Evolutionary conservation across 2,113 vertebrate genomes (phyloP).

Genomic region (Gopherus flavomarginatus): DNA sequence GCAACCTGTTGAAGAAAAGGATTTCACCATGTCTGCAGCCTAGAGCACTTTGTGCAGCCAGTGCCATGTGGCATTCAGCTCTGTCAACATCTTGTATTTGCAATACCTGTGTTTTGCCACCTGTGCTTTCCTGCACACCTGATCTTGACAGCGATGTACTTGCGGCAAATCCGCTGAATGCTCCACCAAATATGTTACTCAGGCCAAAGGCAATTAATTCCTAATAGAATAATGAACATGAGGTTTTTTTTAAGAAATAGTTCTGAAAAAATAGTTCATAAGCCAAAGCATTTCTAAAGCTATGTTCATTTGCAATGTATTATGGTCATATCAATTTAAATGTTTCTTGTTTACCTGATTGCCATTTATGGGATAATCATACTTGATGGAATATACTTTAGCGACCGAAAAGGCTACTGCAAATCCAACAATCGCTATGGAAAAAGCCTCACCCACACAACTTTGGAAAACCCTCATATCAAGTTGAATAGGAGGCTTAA

Average conservation of each 20-base stretch:
- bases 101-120: slow-evolving; percentile 95
- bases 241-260: background rate
- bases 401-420: slow-evolving; percentile 93
- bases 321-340: background rate
- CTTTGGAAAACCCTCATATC: slow-evolving; percentile 78
- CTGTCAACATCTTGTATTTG: background rate
- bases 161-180: slow-evolving; percentile 90
- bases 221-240: slow-evolving; percentile 71
- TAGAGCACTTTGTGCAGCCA: background rate
- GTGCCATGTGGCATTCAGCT: background rate
- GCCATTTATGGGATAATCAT: slow-evolving; percentile 91
- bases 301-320: background rate
- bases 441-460: slow-evolving; percentile 84
- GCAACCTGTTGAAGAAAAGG: slow-evolving; percentile 83
- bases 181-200: slow-evolving; percentile 91
- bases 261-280: background rate
- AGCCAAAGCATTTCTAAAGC: background rate
- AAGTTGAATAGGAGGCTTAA: slow-evolving; percentile 84
- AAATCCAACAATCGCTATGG: slow-evolving; percentile 92
- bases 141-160: slow-evolving; percentile 94
- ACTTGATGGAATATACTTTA: slow-evolving; percentile 93
- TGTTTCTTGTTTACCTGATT: slow-evolving; percentile 85
- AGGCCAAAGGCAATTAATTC: slow-evolving; percentile 95
- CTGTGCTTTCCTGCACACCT: slow-evolving; percentile 95
- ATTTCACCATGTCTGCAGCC: background rate